Conservation (phyloP, 92 coral and sea anemone species). For the Epizoanthus rinbou region DNA sequence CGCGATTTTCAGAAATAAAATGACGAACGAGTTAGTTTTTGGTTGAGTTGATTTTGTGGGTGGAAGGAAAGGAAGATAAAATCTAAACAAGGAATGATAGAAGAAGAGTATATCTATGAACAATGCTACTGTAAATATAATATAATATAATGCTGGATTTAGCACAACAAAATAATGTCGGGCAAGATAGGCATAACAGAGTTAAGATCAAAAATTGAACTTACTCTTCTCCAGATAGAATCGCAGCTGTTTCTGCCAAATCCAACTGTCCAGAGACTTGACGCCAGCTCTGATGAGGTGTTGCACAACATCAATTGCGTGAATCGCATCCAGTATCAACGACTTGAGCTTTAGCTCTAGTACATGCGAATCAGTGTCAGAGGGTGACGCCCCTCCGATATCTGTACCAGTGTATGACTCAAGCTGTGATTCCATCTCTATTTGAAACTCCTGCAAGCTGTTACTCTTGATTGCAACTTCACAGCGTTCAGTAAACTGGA, state of each 20-base stretch:
- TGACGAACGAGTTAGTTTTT: no score
- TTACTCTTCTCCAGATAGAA: slow-evolving; percentile 86
- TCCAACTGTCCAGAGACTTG: slow-evolving; percentile 89
- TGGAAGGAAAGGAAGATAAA: no score
- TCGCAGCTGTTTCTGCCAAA: slow-evolving; percentile 98
- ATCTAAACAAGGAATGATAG: no score
- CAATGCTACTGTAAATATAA: no score
- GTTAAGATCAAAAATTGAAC: not conserved
- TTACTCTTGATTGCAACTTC: slow-evolving; percentile 92
- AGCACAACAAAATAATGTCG: not conserved
- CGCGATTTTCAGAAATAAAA: no score
- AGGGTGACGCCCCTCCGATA: slow-evolving; percentile 65
- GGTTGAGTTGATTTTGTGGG: no score
- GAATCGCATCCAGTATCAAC: slow-evolving; percentile 92
- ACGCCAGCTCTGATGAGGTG: slow-evolving; percentile 78
- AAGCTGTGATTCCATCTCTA: slow-evolving; percentile 98
- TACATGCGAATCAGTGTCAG: slow-evolving; percentile 83
- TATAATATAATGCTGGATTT: not conserved
- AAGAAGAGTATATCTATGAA: no score
- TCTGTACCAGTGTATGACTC: slow-evolving; percentile 96
- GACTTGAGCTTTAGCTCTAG: slow-evolving; percentile 93
- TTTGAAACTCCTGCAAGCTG: slow-evolving; percentile 92
- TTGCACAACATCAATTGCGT: slow-evolving; percentile 94
- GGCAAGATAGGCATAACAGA: not conserved
- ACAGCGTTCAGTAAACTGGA: slow-evolving; percentile 97